Evolutionary conservation across 2,797 vertebrate species (phyloP).

Genomic region (Lepilemur septentrionalis): DNA sequence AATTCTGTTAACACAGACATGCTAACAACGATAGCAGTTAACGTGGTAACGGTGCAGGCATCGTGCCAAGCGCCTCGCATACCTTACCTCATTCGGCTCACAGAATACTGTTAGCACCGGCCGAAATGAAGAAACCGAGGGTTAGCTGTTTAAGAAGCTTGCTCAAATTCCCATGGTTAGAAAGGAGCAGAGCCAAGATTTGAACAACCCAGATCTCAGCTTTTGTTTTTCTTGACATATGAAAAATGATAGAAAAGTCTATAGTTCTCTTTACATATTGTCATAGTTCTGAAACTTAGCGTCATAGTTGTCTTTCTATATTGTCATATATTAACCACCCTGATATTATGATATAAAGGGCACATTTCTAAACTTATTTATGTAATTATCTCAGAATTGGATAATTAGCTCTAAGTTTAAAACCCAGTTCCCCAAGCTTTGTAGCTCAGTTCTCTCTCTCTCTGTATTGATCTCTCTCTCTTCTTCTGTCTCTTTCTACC

Average conservation of each 20-base stretch:
- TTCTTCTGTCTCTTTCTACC: background rate
- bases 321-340: background rate
- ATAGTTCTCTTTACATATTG: background rate
- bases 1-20: background rate
- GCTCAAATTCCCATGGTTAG: background rate
- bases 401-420: background rate
- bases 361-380: background rate
- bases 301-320: background rate
- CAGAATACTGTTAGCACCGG: background rate
- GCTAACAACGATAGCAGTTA: background rate
- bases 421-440: background rate
- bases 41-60: background rate
- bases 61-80: background rate
- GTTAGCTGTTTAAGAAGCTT: background rate
- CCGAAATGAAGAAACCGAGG: background rate
- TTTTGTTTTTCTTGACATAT: background rate
- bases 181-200: background rate
- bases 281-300: background rate
- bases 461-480: background rate
- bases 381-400: background rate
- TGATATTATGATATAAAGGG: background rate
- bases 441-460: background rate
- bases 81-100: background rate
- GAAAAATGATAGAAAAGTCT: background rate
- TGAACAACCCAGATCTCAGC: background rate